Evolutionary conservation across 1,140 invertebrate genomes (phyloP).

Genomic region (Cyclina sinensis): DNA sequence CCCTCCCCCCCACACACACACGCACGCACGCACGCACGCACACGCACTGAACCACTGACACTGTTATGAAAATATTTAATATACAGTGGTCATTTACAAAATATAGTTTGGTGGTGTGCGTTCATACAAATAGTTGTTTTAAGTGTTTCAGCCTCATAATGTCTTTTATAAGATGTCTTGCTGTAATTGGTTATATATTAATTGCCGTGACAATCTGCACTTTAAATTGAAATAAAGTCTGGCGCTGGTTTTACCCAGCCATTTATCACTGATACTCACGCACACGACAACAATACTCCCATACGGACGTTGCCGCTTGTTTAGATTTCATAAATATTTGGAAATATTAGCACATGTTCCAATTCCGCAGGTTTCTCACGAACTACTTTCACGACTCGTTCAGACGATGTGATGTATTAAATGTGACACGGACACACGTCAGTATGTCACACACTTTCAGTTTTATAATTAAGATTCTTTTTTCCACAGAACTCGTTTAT

Average conservation of each 20-base stretch:
- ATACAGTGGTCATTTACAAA: too few relatives aligned
- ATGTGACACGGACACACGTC: constrained; percentile 4
- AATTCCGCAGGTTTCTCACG: constrained; percentile 6
- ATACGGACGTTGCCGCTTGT: not conserved
- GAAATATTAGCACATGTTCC: constrained; percentile 17
- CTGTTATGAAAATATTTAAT: too few relatives aligned
- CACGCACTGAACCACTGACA: too few relatives aligned
- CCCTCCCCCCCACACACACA: too few relatives aligned
- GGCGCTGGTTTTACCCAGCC: not conserved
- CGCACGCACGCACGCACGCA: too few relatives aligned
- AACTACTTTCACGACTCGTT: constrained; percentile 18
- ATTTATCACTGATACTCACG: not conserved
- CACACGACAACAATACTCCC: not conserved
- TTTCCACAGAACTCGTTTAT: too few relatives aligned
- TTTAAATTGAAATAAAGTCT: not conserved
- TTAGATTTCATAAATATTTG: constrained; percentile 19
- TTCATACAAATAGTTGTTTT: too few relatives aligned
- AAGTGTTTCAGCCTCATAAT: too few relatives aligned
- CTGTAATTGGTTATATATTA: too few relatives aligned
- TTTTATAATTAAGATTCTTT: too few relatives aligned
- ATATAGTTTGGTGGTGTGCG: too few relatives aligned
- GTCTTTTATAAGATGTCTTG: too few relatives aligned
- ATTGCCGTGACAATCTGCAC: not conserved
- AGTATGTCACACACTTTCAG: not conserved
- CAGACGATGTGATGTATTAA: constrained; percentile 1